Evolutionary conservation across 1,140 invertebrate species (phyloP).

Genomic region (Thalassaphorura encarpata): DNA sequence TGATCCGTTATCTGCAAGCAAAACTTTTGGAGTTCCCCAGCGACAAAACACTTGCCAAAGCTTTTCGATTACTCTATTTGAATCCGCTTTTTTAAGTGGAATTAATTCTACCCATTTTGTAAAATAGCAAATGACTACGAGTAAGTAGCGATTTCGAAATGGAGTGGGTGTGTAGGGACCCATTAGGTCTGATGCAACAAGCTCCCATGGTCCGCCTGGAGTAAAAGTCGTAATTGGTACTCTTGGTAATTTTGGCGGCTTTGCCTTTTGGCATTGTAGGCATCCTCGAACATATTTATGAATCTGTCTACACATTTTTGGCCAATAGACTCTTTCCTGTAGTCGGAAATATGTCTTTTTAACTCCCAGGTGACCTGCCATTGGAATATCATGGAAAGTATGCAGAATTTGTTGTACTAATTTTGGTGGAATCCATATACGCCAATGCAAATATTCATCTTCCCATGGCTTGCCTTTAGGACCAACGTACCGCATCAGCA

Average conservation of each 20-base stretch:
- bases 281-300: background rate
- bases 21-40: conserved; percentile 29
- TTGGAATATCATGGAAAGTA: conserved; percentile 7
- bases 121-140: conserved; percentile 28
- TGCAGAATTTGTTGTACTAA: background rate
- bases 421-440: background rate
- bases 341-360: conserved; percentile 9
- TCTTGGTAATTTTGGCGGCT: background rate
- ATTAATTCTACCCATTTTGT: conserved; percentile 30
- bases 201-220: conserved; percentile 31
- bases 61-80: conserved; percentile 21
- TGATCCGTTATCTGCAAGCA: conserved; percentile 33
- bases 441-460: background rate
- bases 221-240: background rate
- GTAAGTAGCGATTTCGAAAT: conserved; percentile 14
- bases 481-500: background rate
- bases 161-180: conserved; percentile 24
- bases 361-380: conserved; percentile 12
- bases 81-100: conserved; percentile 20
- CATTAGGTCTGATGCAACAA: conserved; percentile 27
- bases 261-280: background rate
- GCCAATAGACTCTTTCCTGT: conserved; percentile 6
- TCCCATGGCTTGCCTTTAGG: conserved; percentile 3
- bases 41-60: conserved; percentile 25
- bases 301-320: conserved; percentile 7